A percentile compares a stretch with the other conserved stretches of the same genome.
Evolutionary conservation across 2,113 vertebrate species (phyloP).

Genomic region (Lethenteron reissneri): DNA sequence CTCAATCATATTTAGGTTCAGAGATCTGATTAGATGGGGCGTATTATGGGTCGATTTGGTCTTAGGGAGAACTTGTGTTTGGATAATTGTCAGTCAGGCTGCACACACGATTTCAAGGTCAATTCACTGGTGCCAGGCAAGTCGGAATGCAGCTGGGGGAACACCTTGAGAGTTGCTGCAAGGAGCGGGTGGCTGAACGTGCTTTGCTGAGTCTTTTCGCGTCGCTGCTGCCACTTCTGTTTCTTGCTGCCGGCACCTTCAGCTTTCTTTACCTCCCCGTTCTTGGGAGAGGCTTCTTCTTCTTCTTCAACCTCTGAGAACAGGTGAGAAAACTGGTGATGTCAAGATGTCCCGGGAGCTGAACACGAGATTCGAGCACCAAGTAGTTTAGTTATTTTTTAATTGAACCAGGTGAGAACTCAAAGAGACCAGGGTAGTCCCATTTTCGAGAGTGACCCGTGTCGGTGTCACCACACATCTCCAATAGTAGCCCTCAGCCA

Average conservation of each 20-base stretch:
- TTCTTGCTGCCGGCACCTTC: constrained; percentile 11
- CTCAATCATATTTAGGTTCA: constrained; percentile 5
- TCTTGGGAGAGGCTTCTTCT: constrained; percentile 14
- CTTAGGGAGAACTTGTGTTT: not conserved
- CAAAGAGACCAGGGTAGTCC: too few species aligned
- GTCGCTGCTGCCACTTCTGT: constrained; percentile 29
- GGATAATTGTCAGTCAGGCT: not conserved
- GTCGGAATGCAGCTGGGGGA: not conserved
- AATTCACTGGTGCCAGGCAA: not conserved
- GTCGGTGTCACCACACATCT: too few species aligned
- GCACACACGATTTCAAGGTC: not conserved
- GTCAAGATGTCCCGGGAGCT: too few species aligned
- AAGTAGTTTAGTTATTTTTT: too few species aligned
- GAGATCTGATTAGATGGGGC: not conserved
- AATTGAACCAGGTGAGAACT: too few species aligned
- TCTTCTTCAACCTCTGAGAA: constrained; percentile 11
- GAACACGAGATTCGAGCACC: too few species aligned
- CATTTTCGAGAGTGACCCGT: too few species aligned
- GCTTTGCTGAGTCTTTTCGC: constrained; percentile 44
- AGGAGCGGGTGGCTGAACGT: constrained; percentile 46
- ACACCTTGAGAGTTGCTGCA: constrained; percentile 57
- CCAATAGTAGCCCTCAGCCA: too few species aligned
- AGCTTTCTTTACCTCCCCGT: constrained; percentile 26
- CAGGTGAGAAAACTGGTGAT: too few species aligned
- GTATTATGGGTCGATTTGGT: not conserved